phyloP scores from a whole-genome alignment of 2,113 vertebrate species.

The Connochaetes taurinus region DNA sequence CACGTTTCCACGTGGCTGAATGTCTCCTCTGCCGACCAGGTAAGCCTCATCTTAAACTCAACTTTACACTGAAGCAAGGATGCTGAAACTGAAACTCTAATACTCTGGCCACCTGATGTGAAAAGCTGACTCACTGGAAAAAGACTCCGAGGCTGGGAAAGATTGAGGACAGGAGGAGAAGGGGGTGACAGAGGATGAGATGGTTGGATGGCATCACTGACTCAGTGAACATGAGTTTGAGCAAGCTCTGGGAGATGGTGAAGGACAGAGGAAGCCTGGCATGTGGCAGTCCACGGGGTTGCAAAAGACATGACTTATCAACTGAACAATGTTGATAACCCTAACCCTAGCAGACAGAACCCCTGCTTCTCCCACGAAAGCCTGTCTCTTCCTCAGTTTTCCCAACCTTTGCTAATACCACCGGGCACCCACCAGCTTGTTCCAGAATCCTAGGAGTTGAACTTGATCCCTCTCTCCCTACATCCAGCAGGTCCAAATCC shows the following conservation, averaged over 20 bases:
- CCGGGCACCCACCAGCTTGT: neutral
- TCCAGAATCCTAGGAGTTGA: neutral
- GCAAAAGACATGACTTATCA: neutral
- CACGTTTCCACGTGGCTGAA: neutral
- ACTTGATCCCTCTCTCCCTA: neutral
- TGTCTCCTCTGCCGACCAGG: neutral
- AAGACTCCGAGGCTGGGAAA: neutral
- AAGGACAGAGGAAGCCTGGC: neutral
- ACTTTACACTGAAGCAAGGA: neutral
- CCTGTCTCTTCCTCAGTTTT: neutral
- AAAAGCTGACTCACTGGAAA: neutral
- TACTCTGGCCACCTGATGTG: neutral
- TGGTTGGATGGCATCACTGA: neutral
- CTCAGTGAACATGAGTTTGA: neutral
- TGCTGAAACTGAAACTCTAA: neutral
- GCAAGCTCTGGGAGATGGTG: neutral
- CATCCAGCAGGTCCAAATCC: neutral
- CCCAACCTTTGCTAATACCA: neutral
- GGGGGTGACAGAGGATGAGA: neutral
- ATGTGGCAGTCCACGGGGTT: neutral
- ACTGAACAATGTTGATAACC: neutral
- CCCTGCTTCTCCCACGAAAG: neutral
- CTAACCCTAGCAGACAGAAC: neutral
- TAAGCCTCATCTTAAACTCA: neutral
- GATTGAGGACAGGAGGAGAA: neutral